Evolutionary conservation across 2,113 vertebrate genomes (phyloP), one percentile per base, ranked within the genome.

Genomic region (Notechis scutatus): DNA sequence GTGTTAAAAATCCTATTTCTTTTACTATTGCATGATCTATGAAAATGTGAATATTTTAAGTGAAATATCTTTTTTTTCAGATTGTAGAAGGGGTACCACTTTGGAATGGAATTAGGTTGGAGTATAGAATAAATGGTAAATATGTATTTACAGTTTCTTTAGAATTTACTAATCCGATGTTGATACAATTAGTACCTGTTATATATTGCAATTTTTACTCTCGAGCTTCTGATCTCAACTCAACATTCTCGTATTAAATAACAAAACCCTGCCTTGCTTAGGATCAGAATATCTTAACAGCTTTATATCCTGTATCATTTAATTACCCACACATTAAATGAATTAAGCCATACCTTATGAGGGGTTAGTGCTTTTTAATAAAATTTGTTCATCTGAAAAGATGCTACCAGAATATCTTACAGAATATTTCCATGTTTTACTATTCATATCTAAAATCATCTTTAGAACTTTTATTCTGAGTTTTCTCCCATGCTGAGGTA

Each of bases 91-190:
- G 98, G 90, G 96, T 98, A 94, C 98, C 98, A 0, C 98, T 99
- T 96, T 96, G 94, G 45, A 98, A 95, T 95, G 99, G 99, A 50
- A 97, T 96, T 95, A 98, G 94, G 64, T 97, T 99, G 92, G 98
- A 98, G 81, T 99, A 99, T 96, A 98, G 98, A 96, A 98, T 99
- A 95, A 99, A 99, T 96, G 99, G 99, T 99, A 95, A 98, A 97
- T 88, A 1, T 24, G n/a, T 64, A 69, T 55, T 26, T 21, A 52
- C 85, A 74, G 6, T 3, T 39, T 74, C 87, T n/a, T 93, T 45
- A 34, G 1, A 24, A 56, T 34, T 2, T 61, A 34, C n/a, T 1
- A 55, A 45, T 11, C 0, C 50, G 39, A 29, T 91, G 12, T 52
- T 20, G 21, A 88, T 23, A 55, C 39, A 6, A 42, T 42, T 50